Evolutionary conservation across 23 tunicate species (phyloP).

Genomic region (Phallusia fumigata): DNA sequence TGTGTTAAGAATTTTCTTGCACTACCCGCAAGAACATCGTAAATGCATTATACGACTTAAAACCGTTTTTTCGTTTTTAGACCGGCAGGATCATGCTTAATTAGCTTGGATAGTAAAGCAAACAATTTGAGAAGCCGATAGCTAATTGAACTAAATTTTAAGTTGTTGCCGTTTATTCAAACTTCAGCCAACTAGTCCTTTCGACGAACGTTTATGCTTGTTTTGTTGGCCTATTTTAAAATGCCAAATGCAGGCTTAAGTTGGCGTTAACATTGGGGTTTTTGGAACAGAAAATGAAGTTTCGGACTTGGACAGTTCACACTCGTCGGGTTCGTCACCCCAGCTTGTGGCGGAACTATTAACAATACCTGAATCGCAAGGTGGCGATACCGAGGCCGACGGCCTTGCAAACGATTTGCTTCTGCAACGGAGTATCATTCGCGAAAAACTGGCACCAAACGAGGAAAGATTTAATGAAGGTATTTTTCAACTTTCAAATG

Average conservation of each 20-base stretch:
- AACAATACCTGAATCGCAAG: conserved; percentile 8
- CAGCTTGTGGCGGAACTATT: background rate
- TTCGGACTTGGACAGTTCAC: conserved; percentile 27
- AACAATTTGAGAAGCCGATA: no score
- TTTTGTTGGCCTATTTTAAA: no score
- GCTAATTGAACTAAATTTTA: no score
- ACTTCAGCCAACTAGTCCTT: no score
- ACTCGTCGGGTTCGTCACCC: background rate
- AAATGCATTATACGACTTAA: no score
- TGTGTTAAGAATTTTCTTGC: background rate
- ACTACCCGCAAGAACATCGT: background rate
- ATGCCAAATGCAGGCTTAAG: background rate
- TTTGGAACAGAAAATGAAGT: conserved; percentile 26
- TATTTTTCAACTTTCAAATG: no score
- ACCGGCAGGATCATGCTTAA: no score
- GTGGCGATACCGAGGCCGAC: conserved; percentile 9
- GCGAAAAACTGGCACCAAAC: background rate
- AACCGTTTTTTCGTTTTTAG: no score
- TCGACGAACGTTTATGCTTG: no score
- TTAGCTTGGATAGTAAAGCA: no score
- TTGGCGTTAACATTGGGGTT: background rate
- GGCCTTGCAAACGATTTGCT: conserved; percentile 36
- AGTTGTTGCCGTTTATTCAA: no score
- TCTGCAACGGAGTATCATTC: conserved; percentile 25
- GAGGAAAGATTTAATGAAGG: background rate